A percentile compares a stretch with the other conserved stretches of the same genome.
Evolutionary conservation across 2,888 invertebrate species (phyloP).

Genomic region (Drosophila kambysellisi): DNA sequence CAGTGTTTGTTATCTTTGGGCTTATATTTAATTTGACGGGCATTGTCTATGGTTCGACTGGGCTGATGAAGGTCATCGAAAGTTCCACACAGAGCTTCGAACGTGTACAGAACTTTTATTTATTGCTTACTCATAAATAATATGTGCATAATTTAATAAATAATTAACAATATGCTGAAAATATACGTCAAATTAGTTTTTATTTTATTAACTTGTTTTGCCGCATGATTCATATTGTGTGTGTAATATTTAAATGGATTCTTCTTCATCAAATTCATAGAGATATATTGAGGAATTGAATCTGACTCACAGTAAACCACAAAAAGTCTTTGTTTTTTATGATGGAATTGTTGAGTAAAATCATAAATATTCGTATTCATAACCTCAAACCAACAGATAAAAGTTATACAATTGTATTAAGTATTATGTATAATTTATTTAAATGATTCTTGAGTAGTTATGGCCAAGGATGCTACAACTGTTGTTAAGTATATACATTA

Average conservation of each 20-base stretch:
- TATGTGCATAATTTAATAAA: neutral
- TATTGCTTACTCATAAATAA: neutral
- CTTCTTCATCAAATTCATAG: neutral
- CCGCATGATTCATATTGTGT: conserved; percentile 1
- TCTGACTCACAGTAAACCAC: neutral
- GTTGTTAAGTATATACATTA: too few species aligned
- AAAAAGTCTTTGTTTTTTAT: neutral
- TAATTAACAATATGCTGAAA: conserved; percentile 3
- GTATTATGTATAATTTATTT: too few species aligned
- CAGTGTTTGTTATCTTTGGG: conserved; percentile 16
- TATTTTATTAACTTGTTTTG: conserved; percentile 16
- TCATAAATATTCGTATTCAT: neutral
- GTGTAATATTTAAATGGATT: neutral
- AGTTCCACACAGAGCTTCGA: conserved; percentile 5
- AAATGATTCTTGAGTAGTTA: neutral
- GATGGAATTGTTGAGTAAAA: neutral
- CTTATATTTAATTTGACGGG: conserved; percentile 4
- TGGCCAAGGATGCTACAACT: neutral
- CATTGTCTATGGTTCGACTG: conserved; percentile 14
- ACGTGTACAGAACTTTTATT: neutral
- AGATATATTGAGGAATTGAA: neutral
- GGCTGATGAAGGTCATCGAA: conserved; percentile 39
- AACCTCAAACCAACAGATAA: neutral
- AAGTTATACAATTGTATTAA: neutral
- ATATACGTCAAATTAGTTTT: neutral